Base-by-base conservation (phyloP, 2,113 vertebrate species). In the Setophaga kirtlandii region DNA sequence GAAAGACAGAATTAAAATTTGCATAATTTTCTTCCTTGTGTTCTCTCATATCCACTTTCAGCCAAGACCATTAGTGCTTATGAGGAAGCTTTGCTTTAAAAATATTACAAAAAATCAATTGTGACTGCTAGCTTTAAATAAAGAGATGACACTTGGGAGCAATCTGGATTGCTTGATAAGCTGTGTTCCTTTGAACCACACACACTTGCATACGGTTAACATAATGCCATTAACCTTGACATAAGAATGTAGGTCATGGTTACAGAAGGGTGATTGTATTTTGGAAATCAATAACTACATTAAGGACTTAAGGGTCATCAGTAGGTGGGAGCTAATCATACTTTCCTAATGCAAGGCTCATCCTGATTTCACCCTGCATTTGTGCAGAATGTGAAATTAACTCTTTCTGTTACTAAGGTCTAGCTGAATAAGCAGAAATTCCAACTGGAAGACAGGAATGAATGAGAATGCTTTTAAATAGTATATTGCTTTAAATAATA, bases 141-240 rank as follows among this genome's bases (percentile, higher is more conserved):
- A 83, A 79, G 68, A 87, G 35, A 60, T 7, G 22, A 80, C 79
- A 91, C 50, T 80, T 39, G 84, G 75, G 87, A 95, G 44, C 47
- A 94, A 83, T 80, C 84, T 96, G 85, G 46, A 60, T 88, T 90
- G 64, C 59, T 41, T 78, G 83, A 87, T 94, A 89, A 88, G 11
- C 24, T 62, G 39, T 73, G 20, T 28, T 93, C 59, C 31, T 93
- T 62, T 95, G 71, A 88, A 80, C 63, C 70, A 47, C 13, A 52
- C 17, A 41, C 71, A 56, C 47, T 93, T 90, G 93, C 86, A 88
- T 73, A 77, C 4, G 4, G 64, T 79, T 93, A 86, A 67, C 46
- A 19, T 76, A 95, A 95, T 83, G 63, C 41, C 78, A 95, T 97
- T 96, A 93, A 94, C 94, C 90, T 96, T 96, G 92, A 79, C 85